Base-by-base conservation (phyloP, 1,140 invertebrate genomes). In the Eueides isabella region DNA sequence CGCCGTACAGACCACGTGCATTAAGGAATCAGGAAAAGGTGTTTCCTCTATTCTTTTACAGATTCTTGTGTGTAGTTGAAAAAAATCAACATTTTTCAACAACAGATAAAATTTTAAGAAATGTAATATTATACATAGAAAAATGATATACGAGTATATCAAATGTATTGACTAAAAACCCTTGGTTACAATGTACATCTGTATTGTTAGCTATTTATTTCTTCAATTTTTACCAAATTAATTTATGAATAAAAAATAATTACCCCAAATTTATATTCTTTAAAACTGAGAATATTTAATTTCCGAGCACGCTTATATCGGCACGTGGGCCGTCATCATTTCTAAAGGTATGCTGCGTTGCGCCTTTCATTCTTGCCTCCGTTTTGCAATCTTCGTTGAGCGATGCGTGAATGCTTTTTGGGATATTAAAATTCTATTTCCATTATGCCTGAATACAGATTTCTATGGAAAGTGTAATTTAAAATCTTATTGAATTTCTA, bases 241-340 rank as follows among this genome's bases (percentile, higher is more conserved):
- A n/a, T n/a, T n/a, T n/a, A n/a, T n/a, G n/a, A n/a, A n/a, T n/a
- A n/a, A n/a, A n/a, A n/a, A n/a, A n/a, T 55, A 55, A 23, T 3
- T 19, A 1, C 2, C 6, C 44, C 48, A 55, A 55, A 6, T 26
- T 2, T 19, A 23, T 23, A 23, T 55, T 55, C 23, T 55, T 26
- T 9, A 26, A 26, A 55, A 26, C 26, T 55, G 48, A 55, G 7
- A 55, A 55, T 11, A 26, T 77, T 81, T 81, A 81, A 81, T 81
- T 81, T 81, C 74, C 80, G 71, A 71, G 71, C 73, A 64, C 73
- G 48, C 48, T 26, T 64, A 65, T 75, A 71, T 69, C 64, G 23
- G 48, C 77, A 64, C 68, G 61, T 73, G 69, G 75, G 80, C 71
- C 76, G 75, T 71, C 75, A 79, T 79, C 80, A 77, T 79, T 79